These are phyloP conservation scores for Chaenocephalus aceratus DNA, from an alignment of 2,113 vertebrate species.

Conservation along the genomic window DNA sequence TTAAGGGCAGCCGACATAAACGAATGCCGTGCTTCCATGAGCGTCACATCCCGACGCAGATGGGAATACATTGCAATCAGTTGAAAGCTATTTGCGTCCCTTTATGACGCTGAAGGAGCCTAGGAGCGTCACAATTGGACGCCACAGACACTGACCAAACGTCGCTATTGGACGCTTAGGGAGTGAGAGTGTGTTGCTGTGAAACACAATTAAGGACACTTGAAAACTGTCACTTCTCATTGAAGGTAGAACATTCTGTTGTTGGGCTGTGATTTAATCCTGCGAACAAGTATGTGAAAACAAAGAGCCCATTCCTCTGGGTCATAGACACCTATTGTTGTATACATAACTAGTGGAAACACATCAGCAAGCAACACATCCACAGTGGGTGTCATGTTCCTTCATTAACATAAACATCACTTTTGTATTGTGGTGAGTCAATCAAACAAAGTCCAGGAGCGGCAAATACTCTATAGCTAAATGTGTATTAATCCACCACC, in stretches of 20 bases:
- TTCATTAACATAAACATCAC: neutral
- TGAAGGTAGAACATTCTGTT: neutral
- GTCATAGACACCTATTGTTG: neutral
- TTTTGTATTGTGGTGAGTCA: neutral
- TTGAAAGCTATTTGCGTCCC: no score
- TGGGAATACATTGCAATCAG: no score
- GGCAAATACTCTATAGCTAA: neutral
- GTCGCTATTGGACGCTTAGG: no score
- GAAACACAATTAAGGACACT: constrained; percentile 2
- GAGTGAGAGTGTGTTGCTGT: no score
- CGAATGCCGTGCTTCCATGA: no score
- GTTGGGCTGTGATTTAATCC: neutral
- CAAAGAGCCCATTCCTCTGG: neutral
- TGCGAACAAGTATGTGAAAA: neutral
- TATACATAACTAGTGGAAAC: neutral
- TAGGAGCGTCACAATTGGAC: no score
- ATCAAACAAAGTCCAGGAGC: neutral
- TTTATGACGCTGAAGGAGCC: no score
- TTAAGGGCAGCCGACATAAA: no score
- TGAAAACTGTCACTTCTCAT: neutral
- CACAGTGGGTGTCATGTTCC: neutral
- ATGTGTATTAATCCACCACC: neutral
- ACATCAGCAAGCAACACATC: neutral
- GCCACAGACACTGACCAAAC: no score
- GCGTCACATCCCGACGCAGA: no score